Percentiles rank a stretch among this genome's conserved stretches.
These are phyloP conservation scores for Zosterops pallidus DNA, from an alignment of 2,113 vertebrate genomes.

Conservation along the genomic window DNA sequence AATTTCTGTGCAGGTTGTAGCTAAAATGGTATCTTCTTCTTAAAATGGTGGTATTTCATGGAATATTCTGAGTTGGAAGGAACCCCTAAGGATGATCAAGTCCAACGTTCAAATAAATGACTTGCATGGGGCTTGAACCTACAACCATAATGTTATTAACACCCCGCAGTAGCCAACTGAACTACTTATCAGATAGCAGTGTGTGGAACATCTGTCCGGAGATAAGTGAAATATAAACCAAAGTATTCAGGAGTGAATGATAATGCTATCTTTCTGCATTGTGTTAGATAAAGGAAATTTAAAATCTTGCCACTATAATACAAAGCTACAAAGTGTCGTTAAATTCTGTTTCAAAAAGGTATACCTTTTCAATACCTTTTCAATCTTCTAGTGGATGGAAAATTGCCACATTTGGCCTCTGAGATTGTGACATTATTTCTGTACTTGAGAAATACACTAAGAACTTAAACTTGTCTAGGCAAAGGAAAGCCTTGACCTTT, in stretches of 20 bases:
- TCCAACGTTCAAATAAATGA: neutral
- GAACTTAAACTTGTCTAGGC: neutral
- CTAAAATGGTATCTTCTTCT: neutral
- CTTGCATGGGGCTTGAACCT: neutral
- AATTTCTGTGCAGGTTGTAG: neutral
- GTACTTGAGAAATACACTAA: neutral
- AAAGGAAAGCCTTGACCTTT: constrained; percentile 28
- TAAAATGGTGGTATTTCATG: neutral
- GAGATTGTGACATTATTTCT: neutral
- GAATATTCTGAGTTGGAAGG: neutral
- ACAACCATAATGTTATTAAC: neutral
- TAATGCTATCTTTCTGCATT: neutral
- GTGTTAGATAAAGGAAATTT: neutral
- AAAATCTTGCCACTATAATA: neutral
- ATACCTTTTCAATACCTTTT: neutral
- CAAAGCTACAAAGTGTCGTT: neutral
- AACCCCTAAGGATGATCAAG: neutral
- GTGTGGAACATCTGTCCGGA: neutral
- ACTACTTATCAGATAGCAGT: neutral
- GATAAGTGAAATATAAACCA: neutral
- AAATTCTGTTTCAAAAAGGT: neutral
- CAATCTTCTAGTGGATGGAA: neutral
- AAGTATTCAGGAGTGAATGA: neutral
- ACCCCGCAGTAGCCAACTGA: neutral
- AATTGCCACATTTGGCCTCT: neutral